Percentiles rank a stretch among this genome's conserved stretches.
phyloP scores from a whole-genome alignment of 1,140 invertebrate species.

The Sitobion miscanthi region DNA sequence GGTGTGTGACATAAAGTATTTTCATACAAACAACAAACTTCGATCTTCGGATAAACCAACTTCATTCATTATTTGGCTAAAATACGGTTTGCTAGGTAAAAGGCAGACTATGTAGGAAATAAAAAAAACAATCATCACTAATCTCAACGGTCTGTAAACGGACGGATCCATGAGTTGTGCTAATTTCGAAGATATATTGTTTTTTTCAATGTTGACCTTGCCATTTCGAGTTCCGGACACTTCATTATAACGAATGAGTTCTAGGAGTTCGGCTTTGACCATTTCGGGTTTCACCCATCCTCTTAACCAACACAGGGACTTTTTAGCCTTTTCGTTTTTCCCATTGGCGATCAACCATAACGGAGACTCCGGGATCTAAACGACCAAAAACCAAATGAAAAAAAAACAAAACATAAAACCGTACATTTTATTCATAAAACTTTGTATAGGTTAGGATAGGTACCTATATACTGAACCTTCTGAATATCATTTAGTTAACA shows the following conservation, averaged over 20 bases:
- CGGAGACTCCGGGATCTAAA: conserved; percentile 72
- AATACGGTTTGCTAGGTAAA: neutral
- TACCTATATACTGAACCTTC: neutral
- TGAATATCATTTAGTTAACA: neutral
- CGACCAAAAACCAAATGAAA: neutral
- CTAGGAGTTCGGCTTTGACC: conserved; percentile 64
- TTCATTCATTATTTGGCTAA: conserved; percentile 39
- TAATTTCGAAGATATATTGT: neutral
- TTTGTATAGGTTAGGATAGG: no score
- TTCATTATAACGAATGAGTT: conserved; percentile 61
- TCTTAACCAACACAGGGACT: conserved; percentile 65
- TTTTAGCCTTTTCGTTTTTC: conserved; percentile 64
- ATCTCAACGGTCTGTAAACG: neutral
- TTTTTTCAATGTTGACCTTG: no score
- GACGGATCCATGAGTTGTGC: neutral
- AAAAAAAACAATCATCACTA: conserved; percentile 11
- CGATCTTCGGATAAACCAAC: neutral
- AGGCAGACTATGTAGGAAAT: neutral
- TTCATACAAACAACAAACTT: neutral
- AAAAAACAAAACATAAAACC: neutral
- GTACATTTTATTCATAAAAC: neutral
- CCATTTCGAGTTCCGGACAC: conserved; percentile 28
- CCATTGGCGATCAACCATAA: conserved; percentile 69
- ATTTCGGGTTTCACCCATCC: conserved; percentile 65
- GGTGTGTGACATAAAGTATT: neutral